Evolutionary conservation across 2,888 invertebrate species (phyloP).

Genomic region (Rutpela maculata): DNA sequence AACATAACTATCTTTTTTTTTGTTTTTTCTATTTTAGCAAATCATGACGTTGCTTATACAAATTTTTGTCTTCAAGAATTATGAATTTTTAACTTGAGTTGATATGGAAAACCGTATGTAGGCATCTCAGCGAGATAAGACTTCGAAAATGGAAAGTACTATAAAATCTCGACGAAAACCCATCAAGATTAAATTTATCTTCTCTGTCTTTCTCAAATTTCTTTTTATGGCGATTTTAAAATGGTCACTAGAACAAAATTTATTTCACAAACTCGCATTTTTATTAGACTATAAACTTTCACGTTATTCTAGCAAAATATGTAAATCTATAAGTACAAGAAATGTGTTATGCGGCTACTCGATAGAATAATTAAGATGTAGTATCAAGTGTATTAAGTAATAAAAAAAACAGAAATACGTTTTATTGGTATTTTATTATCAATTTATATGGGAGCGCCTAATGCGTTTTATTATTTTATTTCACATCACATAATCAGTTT

Average conservation of each 20-base stretch:
- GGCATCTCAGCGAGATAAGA: too few relatives aligned
- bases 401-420: constrained; percentile 39
- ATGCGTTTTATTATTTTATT: constrained; percentile 41
- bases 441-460: constrained; percentile 41
- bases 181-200: not conserved
- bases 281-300: constrained; percentile 19
- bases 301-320: constrained; percentile 13
- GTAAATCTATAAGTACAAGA: constrained; percentile 17
- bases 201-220: not conserved
- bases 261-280: not conserved
- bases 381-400: constrained; percentile 38
- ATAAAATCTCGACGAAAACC: not conserved
- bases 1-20: too few relatives aligned
- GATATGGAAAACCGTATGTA: too few relatives aligned
- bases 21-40: too few relatives aligned
- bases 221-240: not conserved
- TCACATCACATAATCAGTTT: constrained; percentile 36
- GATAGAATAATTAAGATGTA: constrained; percentile 36
- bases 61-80: too few relatives aligned
- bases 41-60: too few relatives aligned
- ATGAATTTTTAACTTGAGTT: too few relatives aligned
- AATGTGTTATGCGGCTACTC: constrained; percentile 17
- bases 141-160: not conserved
- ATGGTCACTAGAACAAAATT: not conserved
- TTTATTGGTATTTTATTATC: constrained; percentile 40